These are phyloP conservation scores for Drosophila anomalata DNA, from an alignment of 2,888 invertebrate genomes.

Conservation along the genomic window DNA sequence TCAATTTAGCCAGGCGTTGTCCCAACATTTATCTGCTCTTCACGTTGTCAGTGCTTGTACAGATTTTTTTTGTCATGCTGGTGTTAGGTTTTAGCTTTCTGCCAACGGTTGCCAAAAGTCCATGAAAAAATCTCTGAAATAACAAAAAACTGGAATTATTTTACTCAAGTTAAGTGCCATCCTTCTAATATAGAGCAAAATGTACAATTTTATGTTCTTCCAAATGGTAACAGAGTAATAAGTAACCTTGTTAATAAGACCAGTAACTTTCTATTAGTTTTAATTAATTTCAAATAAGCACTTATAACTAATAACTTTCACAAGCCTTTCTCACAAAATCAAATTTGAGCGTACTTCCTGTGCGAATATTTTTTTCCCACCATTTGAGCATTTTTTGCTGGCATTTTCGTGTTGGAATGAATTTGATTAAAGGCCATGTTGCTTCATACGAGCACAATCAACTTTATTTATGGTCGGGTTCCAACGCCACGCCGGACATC, in stretches of 20 bases:
- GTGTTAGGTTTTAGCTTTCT: constrained; percentile 21
- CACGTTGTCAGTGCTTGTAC: constrained; percentile 41
- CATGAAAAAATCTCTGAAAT: constrained; percentile 5
- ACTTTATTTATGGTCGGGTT: constrained; percentile 49
- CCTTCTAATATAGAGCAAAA: background rate
- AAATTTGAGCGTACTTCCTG: constrained; percentile 6
- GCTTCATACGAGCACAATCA: constrained; percentile 6
- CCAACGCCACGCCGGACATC: constrained; percentile 4
- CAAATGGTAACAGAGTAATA: background rate
- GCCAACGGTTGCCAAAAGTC: constrained; percentile 22
- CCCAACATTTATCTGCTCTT: constrained; percentile 44
- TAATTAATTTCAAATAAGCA: background rate
- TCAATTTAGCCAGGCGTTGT: constrained; percentile 56
- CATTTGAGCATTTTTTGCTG: background rate
- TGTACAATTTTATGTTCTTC: background rate
- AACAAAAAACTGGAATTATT: constrained; percentile 22
- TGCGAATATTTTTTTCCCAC: background rate
- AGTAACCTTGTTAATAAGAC: background rate
- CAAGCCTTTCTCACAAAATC: background rate
- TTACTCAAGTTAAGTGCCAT: constrained; percentile 18
- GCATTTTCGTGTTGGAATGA: constrained; percentile 41
- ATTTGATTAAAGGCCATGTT: constrained; percentile 47
- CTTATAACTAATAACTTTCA: background rate
- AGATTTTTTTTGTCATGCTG: constrained; percentile 32
- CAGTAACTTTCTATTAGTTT: constrained; percentile 1